Evolutionary conservation across 92 coral and sea anemone genomes (phyloP).

Genomic region (Umimayanthus chanpuru): DNA sequence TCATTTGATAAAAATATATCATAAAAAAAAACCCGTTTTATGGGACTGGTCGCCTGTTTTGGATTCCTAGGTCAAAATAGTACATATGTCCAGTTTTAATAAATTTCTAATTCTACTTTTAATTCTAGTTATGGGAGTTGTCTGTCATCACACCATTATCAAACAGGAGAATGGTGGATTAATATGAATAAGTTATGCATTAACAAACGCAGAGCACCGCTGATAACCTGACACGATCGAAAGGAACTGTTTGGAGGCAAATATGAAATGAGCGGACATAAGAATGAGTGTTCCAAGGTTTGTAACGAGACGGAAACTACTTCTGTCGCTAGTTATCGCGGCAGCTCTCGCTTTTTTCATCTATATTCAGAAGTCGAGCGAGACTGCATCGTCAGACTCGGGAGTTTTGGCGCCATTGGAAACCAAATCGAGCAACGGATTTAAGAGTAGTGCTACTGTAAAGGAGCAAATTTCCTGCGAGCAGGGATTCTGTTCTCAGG

Average conservation of each 20-base stretch:
- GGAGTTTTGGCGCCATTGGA: not conserved
- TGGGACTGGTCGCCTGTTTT: too few relatives aligned
- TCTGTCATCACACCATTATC: not conserved
- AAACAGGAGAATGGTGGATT: too few relatives aligned
- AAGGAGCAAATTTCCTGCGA: not conserved
- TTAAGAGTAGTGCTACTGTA: not conserved
- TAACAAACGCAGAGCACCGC: not conserved
- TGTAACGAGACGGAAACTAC: not conserved
- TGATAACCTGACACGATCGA: not conserved
- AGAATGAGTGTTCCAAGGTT: not conserved
- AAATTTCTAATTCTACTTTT: too few relatives aligned
- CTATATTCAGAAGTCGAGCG: not conserved
- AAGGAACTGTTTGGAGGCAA: not conserved
- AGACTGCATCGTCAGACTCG: not conserved
- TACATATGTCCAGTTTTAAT: too few relatives aligned
- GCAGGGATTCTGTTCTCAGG: not conserved
- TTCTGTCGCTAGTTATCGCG: not conserved
- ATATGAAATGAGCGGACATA: not conserved
- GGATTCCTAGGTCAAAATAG: too few relatives aligned
- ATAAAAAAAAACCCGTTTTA: too few relatives aligned
- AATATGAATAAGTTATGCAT: not conserved
- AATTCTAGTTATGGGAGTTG: not conserved
- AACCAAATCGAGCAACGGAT: slow-evolving; percentile 3
- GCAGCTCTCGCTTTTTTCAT: not conserved
- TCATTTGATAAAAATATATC: not conserved